These are phyloP conservation scores for Caenorhabditis sp. DNA, from an alignment of 2,888 invertebrate genomes.

Conservation along the genomic window DNA sequence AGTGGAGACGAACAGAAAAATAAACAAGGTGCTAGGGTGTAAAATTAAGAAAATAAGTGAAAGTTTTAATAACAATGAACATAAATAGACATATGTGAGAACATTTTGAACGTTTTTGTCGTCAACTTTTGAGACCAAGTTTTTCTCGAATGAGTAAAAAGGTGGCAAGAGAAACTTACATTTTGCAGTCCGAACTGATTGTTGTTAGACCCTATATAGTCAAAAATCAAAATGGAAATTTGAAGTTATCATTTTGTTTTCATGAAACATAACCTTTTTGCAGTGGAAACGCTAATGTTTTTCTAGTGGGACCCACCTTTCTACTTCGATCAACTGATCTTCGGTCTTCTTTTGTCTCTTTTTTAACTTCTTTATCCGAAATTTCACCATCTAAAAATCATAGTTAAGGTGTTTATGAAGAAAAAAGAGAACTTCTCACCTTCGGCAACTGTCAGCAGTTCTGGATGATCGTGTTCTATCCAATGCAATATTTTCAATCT, in stretches of 20 bases:
- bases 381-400: constrained; percentile 52
- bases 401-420: no score
- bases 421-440: no score
- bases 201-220: not conserved
- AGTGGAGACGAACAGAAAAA: no score
- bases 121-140: not conserved
- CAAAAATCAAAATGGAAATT: not conserved
- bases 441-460: constrained; percentile 48
- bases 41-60: no score
- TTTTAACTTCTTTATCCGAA: constrained; percentile 48
- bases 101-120: not conserved
- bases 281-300: not conserved
- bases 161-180: not conserved
- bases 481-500: constrained; percentile 53
- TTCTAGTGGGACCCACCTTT: constrained; percentile 11
- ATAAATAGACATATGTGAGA: not conserved
- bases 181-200: not conserved
- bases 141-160: not conserved
- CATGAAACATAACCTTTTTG: not conserved
- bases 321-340: constrained; percentile 8
- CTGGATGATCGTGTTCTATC: constrained; percentile 57
- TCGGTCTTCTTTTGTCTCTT: not conserved
- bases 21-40: no score
- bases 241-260: not conserved
- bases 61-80: no score